Conservation (phyloP, 2,797 vertebrate genomes). For the Notolabrus celidotus region DNA sequence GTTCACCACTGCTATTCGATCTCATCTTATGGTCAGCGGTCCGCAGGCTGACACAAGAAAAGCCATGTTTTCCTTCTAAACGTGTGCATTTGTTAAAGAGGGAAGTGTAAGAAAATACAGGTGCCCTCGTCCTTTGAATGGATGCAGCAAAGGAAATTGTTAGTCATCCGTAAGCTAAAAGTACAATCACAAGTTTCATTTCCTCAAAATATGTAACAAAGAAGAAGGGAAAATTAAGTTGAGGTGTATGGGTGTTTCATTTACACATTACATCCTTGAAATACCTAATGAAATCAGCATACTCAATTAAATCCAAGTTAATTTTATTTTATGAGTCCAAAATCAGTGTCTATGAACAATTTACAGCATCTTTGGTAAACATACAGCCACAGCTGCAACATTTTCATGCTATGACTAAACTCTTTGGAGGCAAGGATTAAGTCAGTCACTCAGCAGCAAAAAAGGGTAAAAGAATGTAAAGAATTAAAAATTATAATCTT, state of each 20-base stretch:
- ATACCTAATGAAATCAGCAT: constrained; percentile 10
- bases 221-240: constrained; percentile 50
- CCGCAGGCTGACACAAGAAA: no score
- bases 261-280: neutral
- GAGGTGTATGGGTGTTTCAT: accelerated
- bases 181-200: constrained; percentile 41
- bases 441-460: neutral
- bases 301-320: neutral
- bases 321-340: constrained; percentile 23
- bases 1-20: no score
- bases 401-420: no score
- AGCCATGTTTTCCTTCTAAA: neutral
- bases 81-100: neutral
- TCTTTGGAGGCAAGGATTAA: neutral
- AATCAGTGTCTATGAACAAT: neutral
- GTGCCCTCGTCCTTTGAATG: neutral
- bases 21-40: no score
- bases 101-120: neutral
- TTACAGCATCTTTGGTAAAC: neutral
- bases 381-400: neutral
- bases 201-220: constrained; percentile 14
- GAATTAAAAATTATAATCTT: neutral
- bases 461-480: neutral
- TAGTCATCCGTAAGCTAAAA: neutral
- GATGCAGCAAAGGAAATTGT: neutral